phyloP scores from a whole-genome alignment of 1,140 invertebrate species.

The Platorchestia sp. region DNA sequence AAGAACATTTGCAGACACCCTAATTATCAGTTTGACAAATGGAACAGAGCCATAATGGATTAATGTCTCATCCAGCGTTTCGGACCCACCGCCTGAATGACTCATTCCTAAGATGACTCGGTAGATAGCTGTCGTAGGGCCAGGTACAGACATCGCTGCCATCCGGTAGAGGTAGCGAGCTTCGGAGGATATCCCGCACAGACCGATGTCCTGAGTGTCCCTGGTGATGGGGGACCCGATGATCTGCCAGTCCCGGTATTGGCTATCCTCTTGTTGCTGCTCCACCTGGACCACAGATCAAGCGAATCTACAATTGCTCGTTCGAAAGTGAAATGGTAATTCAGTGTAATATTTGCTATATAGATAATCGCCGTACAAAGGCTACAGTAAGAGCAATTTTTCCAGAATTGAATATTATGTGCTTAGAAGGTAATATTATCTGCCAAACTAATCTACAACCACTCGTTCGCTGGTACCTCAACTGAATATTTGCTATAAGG shows the following conservation, averaged over 20 bases:
- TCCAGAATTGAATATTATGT: too few species aligned
- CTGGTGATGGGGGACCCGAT: conserved; percentile 59
- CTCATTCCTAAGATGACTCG: conserved; percentile 57
- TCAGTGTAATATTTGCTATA: neutral
- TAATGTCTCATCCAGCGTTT: neutral
- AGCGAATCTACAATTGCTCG: neutral
- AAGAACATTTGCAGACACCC: neutral
- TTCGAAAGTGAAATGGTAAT: neutral
- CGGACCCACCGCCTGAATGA: neutral
- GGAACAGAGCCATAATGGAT: neutral
- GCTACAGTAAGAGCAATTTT: neutral
- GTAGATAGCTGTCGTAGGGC: conserved; percentile 61
- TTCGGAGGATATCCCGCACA: conserved; percentile 59
- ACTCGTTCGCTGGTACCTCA: neutral
- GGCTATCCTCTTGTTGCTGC: conserved; percentile 26
- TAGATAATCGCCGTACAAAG: neutral
- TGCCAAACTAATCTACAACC: neutral
- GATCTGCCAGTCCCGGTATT: conserved; percentile 53
- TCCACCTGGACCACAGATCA: neutral
- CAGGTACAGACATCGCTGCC: conserved; percentile 60
- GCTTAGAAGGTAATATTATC: too few species aligned
- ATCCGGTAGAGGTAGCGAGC: conserved; percentile 59
- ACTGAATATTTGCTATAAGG: neutral
- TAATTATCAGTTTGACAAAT: neutral
- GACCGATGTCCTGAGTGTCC: conserved; percentile 60